phyloP scores from a whole-genome alignment of 2,113 vertebrate species.

The Vireo altiloquus region DNA sequence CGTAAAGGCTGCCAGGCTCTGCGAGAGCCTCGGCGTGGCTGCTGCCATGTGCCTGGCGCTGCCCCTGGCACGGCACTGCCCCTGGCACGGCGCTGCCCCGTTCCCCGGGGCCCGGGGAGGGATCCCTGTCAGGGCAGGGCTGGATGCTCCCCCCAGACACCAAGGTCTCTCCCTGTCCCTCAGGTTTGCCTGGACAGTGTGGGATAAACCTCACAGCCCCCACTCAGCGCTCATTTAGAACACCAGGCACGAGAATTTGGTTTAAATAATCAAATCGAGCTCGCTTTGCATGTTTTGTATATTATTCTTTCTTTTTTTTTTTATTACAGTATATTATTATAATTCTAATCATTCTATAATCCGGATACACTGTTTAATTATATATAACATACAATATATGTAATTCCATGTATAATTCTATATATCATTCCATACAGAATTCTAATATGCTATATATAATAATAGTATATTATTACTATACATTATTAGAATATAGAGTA shows the following conservation, averaged over 20 bases:
- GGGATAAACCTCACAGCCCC: background rate
- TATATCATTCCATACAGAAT: background rate
- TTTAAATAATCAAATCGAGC: background rate
- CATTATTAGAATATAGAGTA: background rate
- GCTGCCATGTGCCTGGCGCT: background rate
- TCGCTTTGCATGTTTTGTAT: background rate
- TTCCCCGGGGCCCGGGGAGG: background rate
- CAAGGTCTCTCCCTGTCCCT: background rate
- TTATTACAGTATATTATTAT: background rate
- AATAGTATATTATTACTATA: background rate
- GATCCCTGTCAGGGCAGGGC: background rate
- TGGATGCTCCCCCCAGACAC: fast-evolving
- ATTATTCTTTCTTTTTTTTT: background rate
- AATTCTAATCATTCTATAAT: background rate
- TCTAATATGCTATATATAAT: background rate
- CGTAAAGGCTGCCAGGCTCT: background rate
- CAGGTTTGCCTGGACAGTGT: background rate
- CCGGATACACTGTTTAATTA: background rate
- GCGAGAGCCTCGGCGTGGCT: background rate
- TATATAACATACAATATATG: background rate
- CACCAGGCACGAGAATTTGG: fast-evolving
- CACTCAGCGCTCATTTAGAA: background rate
- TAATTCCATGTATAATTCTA: background rate
- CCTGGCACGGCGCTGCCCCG: background rate
- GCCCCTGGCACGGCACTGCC: background rate